Conservation (phyloP, 2,113 vertebrate genomes). For the Zingel zingel region DNA sequence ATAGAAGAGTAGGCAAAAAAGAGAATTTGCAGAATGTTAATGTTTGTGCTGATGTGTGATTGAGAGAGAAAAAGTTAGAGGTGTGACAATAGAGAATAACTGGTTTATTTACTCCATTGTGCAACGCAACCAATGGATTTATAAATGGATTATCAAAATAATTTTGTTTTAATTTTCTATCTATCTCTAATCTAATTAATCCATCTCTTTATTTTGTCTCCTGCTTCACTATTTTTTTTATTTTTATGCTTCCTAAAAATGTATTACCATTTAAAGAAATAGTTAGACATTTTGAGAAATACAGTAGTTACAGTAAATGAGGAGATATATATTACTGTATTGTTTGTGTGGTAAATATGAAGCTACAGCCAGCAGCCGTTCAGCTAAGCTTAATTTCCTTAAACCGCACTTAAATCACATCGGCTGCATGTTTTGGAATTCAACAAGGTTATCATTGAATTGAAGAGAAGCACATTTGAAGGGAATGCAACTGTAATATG, state of each 20-base stretch:
- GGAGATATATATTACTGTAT: not conserved
- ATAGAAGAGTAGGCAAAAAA: not conserved
- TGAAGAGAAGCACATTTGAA: not conserved
- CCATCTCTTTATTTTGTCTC: not conserved
- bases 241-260: not conserved
- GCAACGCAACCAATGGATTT: not conserved
- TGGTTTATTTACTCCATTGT: conserved; percentile 16
- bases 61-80: not conserved
- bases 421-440: not conserved
- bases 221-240: not conserved
- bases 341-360: not conserved
- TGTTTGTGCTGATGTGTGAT: not conserved
- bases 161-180: not conserved
- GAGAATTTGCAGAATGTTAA: conserved; percentile 30
- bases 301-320: not conserved
- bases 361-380: not conserved
- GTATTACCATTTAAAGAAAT: not conserved
- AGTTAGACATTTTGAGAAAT: not conserved
- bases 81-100: conserved; percentile 9
- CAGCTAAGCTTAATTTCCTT: too few relatives aligned
- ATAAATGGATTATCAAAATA: not conserved
- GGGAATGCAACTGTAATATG: not conserved
- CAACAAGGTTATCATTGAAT: not conserved
- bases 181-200: too few relatives aligned
- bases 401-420: not conserved